Evolutionary conservation across 1,140 invertebrate species (phyloP), one percentile per base, ranked within the genome.

Genomic region (Pseudomyrmex flavicornis): DNA sequence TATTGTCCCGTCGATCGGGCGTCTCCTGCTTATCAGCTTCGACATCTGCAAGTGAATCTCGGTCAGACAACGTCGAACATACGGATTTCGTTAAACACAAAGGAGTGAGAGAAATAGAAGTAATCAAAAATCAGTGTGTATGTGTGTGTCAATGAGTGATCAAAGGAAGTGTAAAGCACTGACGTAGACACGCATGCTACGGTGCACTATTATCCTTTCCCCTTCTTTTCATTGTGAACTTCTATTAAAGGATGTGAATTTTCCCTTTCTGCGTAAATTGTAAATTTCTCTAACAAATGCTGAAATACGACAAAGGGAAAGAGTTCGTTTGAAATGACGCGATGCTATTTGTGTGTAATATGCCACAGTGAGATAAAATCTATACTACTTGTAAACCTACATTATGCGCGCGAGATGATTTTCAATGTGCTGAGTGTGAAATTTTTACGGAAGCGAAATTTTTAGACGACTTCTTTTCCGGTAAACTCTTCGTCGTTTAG

Each of bases 1-100:
- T 94, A 65, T 94, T 94, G 44, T 94, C 92, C 46, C 75, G 88
- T 79, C 69, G 83, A 58, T 73, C 80, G 7, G 87, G 75, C 15
- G 85, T 63, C 13, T 85, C 84, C n/a, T 88, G 79, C 54, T 86
- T 90, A 54, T 89, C 76, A 13, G 52, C 83, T 85, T 91, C 88
- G 72, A 82, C 84, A 91, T 93, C 93, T 93, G 91, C 85, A 93
- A 93, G 70, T 48, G 72, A 54, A 72, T 13, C 7, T 62, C 35
- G 59, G 44, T 88, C 58, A 88, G 83, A 35, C 35, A 82, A 74
- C 7, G 35, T 12, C 17, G 12, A 35, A 83, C 20, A 69, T 54
- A 86, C 3, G 63, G 35, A 50, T 10, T 48, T 72, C 13, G 20
- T 12, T 48, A 56, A 48, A 73, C 7, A 79, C 7, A 12, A 22